phyloP scores from a whole-genome alignment of 2,113 vertebrate genomes.

The Silurus glanis region DNA sequence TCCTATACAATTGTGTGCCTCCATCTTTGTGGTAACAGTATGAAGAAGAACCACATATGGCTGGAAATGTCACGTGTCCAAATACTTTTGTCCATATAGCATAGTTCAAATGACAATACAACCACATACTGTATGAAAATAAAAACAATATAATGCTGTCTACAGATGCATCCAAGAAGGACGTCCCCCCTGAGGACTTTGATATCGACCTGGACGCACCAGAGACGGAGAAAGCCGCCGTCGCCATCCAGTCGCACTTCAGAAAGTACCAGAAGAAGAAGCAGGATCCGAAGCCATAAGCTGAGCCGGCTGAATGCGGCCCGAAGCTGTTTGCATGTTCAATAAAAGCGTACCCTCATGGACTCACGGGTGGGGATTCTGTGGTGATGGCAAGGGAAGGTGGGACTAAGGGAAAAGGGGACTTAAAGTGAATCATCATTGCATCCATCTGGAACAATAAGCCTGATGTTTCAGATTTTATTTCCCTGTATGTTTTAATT shows the following conservation, averaged over 20 bases:
- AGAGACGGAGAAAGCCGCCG: constrained; percentile 91
- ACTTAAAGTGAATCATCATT: constrained; percentile 52
- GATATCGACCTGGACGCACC: constrained; percentile 95
- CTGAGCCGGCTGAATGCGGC: not conserved
- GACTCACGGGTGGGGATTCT: constrained; percentile 54
- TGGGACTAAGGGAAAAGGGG: constrained; percentile 30
- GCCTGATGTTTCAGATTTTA: constrained; percentile 38
- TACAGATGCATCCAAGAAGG: constrained; percentile 89
- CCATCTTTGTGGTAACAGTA: too few species aligned
- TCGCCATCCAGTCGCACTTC: constrained; percentile 98
- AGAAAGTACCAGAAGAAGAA: constrained; percentile 99
- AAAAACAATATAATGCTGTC: not conserved
- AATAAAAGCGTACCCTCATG: constrained; percentile 62
- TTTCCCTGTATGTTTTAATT: not conserved
- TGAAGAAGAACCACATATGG: too few species aligned
- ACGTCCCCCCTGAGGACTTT: constrained; percentile 81
- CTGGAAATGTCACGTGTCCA: too few species aligned
- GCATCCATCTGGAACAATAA: constrained; percentile 59
- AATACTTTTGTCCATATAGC: too few species aligned
- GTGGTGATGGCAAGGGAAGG: constrained; percentile 19
- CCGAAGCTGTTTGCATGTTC: constrained; percentile 67
- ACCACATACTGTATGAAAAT: not conserved
- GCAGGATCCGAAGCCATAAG: constrained; percentile 83
- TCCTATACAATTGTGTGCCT: too few species aligned
- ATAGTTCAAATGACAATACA: not conserved